A percentile compares a stretch with the other conserved stretches of the same genome.
Evolutionary conservation across 2,113 vertebrate genomes (phyloP).

Genomic region (Procavia capensis): DNA sequence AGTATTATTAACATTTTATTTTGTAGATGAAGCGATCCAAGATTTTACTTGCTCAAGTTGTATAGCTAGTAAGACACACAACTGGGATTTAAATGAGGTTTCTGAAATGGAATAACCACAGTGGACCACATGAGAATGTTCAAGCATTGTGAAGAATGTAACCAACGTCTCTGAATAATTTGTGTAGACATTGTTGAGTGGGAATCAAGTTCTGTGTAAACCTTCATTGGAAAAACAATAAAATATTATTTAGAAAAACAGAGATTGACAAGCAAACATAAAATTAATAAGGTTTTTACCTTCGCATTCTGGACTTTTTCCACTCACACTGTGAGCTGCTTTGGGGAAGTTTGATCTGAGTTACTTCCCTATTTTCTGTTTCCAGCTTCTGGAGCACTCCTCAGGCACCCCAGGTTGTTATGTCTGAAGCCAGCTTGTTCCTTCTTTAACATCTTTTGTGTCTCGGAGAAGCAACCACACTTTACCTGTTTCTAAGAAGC

Average conservation of each 20-base stretch:
- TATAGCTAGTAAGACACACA: background rate
- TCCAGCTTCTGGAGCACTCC: background rate
- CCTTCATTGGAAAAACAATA: background rate
- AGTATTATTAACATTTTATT: background rate
- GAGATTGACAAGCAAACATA: background rate
- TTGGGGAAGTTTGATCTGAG: background rate
- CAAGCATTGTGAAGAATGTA: background rate
- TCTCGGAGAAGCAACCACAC: background rate
- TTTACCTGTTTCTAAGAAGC: background rate
- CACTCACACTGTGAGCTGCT: background rate
- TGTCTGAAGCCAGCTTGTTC: background rate
- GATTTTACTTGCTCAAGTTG: background rate
- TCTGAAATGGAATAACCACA: background rate
- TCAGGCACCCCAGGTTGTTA: background rate
- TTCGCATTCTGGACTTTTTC: background rate
- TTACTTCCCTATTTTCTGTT: background rate
- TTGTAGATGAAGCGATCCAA: constrained; percentile 12
- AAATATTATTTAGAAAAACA: background rate
- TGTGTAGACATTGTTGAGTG: background rate
- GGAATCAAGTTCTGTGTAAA: background rate
- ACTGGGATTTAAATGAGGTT: background rate
- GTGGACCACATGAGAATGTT: background rate
- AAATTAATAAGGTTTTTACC: background rate
- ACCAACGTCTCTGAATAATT: background rate
- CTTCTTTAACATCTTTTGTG: background rate